A percentile compares a stretch with the other conserved stretches of the same genome.
These are phyloP conservation scores for Cepaea nemoralis DNA, from an alignment of 1,140 invertebrate species.

Conservation along the genomic window DNA sequence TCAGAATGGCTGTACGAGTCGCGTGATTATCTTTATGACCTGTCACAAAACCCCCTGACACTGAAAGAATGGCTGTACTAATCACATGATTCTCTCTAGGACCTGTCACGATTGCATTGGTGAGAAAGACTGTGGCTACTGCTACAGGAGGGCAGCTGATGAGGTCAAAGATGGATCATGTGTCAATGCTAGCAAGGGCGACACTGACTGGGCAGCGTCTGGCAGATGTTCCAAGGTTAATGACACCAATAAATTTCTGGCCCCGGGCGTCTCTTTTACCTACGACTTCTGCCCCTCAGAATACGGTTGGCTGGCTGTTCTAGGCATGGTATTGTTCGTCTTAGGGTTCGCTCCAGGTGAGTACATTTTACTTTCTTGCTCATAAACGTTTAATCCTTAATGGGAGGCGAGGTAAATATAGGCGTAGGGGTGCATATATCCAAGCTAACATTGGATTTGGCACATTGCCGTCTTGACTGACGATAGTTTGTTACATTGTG, in stretches of 20 bases:
- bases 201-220: conserved; percentile 3
- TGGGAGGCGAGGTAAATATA: too few relatives aligned
- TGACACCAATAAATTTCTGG: not conserved
- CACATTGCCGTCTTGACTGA: too few relatives aligned
- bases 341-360: conserved; percentile 75
- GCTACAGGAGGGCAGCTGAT: conserved; percentile 56
- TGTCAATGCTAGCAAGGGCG: conserved; percentile 40
- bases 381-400: too few relatives aligned
- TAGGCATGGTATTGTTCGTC: conserved; percentile 73
- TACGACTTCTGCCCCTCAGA: conserved; percentile 73
- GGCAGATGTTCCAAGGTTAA: not conserved
- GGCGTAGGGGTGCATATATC: too few relatives aligned
- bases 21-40: too few relatives aligned
- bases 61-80: too few relatives aligned
- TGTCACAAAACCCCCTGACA: too few relatives aligned
- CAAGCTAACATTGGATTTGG: too few relatives aligned
- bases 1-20: too few relatives aligned
- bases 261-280: conserved; percentile 37
- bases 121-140: conserved; percentile 72
- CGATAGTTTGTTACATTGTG: too few relatives aligned
- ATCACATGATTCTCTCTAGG: conserved; percentile 50
- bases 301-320: conserved; percentile 73
- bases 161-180: conserved; percentile 53
- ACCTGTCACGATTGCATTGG: conserved; percentile 70
- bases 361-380: too few relatives aligned